These are phyloP conservation scores for Thalassaphorura encarpata DNA, from an alignment of 1,140 invertebrate species.

Conservation along the genomic window DNA sequence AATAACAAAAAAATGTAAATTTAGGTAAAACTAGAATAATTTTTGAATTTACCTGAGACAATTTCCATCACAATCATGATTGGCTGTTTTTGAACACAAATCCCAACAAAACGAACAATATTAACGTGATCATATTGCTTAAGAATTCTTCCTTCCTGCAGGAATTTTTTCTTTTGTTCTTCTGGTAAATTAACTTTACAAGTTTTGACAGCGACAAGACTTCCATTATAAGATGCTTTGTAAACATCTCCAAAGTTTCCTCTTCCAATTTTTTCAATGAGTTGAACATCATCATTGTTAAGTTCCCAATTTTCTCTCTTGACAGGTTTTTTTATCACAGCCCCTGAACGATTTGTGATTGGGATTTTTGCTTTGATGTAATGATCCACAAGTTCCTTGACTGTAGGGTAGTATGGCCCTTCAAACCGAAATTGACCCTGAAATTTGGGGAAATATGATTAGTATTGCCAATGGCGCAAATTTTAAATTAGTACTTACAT, in stretches of 20 bases:
- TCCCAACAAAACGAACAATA: constrained; percentile 91
- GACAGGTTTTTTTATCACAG: constrained; percentile 73
- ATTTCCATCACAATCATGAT: constrained; percentile 99
- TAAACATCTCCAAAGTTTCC: constrained; percentile 97
- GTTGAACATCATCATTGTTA: constrained; percentile 87
- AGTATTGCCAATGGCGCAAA: not conserved
- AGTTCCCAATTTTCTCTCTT: constrained; percentile 90
- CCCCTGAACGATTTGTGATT: constrained; percentile 83
- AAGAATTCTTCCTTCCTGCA: constrained; percentile 88
- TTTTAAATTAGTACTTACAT: constrained; percentile 45
- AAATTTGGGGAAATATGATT: constrained; percentile 27
- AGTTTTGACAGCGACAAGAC: constrained; percentile 90
- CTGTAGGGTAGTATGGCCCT: constrained; percentile 81
- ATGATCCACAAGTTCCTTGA: constrained; percentile 79
- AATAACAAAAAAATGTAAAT: not conserved
- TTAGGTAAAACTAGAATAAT: constrained; percentile 1
- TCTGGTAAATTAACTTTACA: constrained; percentile 86
- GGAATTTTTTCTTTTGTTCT: constrained; percentile 91
- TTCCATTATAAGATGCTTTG: constrained; percentile 71
- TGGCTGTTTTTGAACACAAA: constrained; percentile 94
- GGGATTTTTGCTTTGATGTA: constrained; percentile 71
- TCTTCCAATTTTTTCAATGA: constrained; percentile 88
- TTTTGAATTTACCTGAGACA: constrained; percentile 58
- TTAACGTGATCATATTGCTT: constrained; percentile 97
- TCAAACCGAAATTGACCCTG: constrained; percentile 88